Conservation (phyloP, 2,797 vertebrate species). For the Sorex maritimensis region DNA sequence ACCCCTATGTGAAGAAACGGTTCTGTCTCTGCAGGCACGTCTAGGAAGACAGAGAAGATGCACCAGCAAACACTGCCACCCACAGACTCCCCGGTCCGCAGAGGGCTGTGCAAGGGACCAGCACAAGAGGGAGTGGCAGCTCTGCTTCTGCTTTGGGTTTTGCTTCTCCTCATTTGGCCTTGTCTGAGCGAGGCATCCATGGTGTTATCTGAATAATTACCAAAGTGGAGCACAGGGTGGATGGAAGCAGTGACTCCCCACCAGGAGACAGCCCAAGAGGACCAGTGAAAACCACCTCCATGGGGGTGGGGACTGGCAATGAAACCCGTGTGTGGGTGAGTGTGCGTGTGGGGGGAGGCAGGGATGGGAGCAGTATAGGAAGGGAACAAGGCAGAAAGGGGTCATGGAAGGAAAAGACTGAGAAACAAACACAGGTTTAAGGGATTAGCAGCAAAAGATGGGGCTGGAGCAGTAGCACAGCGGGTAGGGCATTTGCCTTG, state of each 20-base stretch:
- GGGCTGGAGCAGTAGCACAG: no score
- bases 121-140: background rate
- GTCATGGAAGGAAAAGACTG: no score
- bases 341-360: no score
- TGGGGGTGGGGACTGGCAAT: no score
- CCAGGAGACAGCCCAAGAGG: no score
- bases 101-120: background rate
- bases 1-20: background rate
- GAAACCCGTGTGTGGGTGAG: no score
- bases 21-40: background rate
- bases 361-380: no score
- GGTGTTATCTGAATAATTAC: constrained; percentile 9
- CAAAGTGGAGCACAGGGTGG: background rate
- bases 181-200: background rate
- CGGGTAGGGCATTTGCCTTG: no score
- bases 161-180: constrained; percentile 14
- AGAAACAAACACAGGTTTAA: background rate
- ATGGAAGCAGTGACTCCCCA: no score
- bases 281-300: no score
- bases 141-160: background rate
- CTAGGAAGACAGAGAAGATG: background rate
- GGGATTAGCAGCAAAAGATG: constrained; percentile 29
- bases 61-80: rapidly evolving
- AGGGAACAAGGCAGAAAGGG: no score
- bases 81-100: no score